phyloP scores from a whole-genome alignment of 2,797 vertebrate genomes.

The Remorina albescens region DNA sequence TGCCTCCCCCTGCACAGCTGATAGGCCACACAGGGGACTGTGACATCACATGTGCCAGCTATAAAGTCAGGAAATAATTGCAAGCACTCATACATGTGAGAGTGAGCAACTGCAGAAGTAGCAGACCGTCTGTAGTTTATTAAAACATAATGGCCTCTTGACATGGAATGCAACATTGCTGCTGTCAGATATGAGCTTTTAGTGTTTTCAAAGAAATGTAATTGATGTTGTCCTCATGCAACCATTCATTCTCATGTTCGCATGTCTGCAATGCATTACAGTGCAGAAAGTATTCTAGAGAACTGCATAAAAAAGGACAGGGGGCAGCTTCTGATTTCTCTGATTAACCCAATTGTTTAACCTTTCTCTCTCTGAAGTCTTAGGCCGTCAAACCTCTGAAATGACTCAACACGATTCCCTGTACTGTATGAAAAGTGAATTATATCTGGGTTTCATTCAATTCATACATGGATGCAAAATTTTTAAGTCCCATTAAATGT shows the following conservation, averaged over 20 bases:
- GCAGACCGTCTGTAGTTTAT: neutral
- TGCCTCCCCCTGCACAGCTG: slow-evolving; percentile 19
- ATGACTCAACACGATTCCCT: slow-evolving; percentile 2
- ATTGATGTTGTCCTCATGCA: neutral
- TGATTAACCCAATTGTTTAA: slow-evolving; percentile 5
- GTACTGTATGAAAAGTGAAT: neutral
- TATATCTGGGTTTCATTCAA: neutral
- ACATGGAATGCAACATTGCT: too few species aligned
- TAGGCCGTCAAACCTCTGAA: neutral
- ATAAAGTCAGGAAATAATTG: slow-evolving; percentile 16
- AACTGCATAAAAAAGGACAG: neutral
- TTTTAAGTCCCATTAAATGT: too few species aligned
- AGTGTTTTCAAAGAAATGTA: neutral
- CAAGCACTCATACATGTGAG: slow-evolving; percentile 1
- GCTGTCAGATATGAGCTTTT: neutral
- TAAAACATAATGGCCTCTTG: slow-evolving; percentile 4
- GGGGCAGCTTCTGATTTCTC: neutral
- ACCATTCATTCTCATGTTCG: neutral
- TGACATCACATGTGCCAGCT: slow-evolving; percentile 8
- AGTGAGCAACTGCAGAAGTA: neutral
- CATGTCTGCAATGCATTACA: neutral
- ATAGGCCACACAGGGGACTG: slow-evolving; percentile 18
- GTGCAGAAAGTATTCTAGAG: neutral
- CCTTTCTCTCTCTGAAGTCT: slow-evolving; percentile 3
- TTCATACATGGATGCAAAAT: neutral